Percentiles rank a stretch among this genome's conserved stretches.
Evolutionary conservation across 1,140 invertebrate species (phyloP).

Genomic region (Drosophila mayri): DNA sequence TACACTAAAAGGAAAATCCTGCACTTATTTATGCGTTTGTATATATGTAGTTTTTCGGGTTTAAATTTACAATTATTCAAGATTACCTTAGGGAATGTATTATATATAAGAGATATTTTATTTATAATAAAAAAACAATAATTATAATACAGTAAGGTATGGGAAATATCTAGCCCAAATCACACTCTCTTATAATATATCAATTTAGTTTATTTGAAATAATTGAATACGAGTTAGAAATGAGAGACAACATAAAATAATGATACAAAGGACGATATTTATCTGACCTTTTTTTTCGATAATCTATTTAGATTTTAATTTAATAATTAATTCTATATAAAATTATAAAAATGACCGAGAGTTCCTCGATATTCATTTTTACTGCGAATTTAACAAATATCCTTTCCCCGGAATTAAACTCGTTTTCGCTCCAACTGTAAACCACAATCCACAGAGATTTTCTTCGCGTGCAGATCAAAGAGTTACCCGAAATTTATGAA

Average conservation of each 20-base stretch:
- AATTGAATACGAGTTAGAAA: neutral
- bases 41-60: neutral
- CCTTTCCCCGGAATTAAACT: neutral
- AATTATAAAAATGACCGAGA: too few relatives aligned
- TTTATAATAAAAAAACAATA: too few relatives aligned
- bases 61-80: neutral
- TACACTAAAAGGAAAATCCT: conserved; percentile 10
- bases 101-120: too few relatives aligned
- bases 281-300: too few relatives aligned
- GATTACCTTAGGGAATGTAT: too few relatives aligned
- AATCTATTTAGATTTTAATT: too few relatives aligned
- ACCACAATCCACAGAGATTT: neutral
- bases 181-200: neutral
- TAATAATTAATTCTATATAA: too few relatives aligned
- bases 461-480: conserved; percentile 10
- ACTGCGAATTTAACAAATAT: neutral
- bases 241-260: neutral
- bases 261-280: too few relatives aligned
- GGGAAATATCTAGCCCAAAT: too few relatives aligned
- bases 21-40: neutral
- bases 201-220: neutral
- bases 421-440: neutral
- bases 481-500: conserved; percentile 64
- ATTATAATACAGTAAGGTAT: too few relatives aligned
- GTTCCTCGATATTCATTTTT: neutral